These are phyloP conservation scores for Brenthis ino DNA, from an alignment of 2,888 invertebrate species.

Conservation along the genomic window DNA sequence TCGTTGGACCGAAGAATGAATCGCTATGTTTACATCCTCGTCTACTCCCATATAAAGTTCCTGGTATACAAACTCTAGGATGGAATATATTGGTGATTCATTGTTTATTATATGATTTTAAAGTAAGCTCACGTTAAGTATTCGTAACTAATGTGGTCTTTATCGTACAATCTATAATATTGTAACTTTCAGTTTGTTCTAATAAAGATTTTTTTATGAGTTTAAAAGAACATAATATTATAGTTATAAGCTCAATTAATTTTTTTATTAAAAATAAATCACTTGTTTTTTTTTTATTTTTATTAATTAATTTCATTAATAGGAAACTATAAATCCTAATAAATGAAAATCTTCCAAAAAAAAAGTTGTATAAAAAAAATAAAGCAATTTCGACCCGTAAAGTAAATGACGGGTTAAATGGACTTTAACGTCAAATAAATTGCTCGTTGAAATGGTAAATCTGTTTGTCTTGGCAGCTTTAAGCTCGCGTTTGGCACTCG, in stretches of 20 bases:
- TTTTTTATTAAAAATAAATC: no score
- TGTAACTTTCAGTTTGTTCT: no score
- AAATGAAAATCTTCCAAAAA: no score
- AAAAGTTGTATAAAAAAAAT: not conserved
- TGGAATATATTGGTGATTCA: not conserved
- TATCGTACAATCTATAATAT: no score
- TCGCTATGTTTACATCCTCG: conserved; percentile 39
- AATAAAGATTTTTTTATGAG: no score
- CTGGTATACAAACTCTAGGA: not conserved
- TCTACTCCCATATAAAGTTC: conserved; percentile 14
- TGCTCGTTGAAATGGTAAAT: conserved; percentile 28
- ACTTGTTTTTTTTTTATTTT: no score
- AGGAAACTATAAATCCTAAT: no score
- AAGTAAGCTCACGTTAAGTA: no score
- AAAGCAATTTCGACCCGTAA: conserved; percentile 6
- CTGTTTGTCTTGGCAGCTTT: conserved; percentile 32
- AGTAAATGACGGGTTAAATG: conserved; percentile 26
- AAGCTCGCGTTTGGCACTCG: conserved; percentile 33
- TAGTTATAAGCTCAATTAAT: no score
- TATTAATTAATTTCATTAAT: no score
- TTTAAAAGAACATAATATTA: no score
- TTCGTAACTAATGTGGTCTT: no score
- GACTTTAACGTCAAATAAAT: conserved; percentile 31
- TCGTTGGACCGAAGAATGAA: conserved; percentile 45
- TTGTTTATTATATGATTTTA: not conserved